Evolutionary conservation across 2,888 invertebrate genomes (phyloP), one percentile per base, ranked within the genome.

Genomic region (Melanostoma scalare): DNA sequence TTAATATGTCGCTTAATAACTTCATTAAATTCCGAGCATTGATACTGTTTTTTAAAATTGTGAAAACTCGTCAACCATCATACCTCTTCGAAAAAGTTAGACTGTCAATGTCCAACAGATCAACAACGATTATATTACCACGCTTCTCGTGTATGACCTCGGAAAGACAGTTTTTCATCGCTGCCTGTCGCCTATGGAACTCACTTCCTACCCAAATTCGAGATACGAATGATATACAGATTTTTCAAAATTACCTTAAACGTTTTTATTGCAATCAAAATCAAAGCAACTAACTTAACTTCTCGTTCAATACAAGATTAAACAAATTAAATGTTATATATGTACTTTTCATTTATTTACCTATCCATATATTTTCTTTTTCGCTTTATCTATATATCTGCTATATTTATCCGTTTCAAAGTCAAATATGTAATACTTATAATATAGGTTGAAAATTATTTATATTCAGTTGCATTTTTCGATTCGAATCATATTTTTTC

Each of bases 11-110:
- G 4, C n/a, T 48, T 48, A 20, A 48, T 30, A 4, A 4, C n/a
- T 48, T 30, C 30, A 30, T 48, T n/a, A 48, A 48, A 30, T 48
- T 48, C 48, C 20, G 48, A 48, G n/a, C 48, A 4, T 30, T 48
- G 20, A 30, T 30, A 4, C 6, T 48, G 6, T 9, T 40, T 6
- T 48, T 48, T 48, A 48, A 48, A 48, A 48, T 48, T 4, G 6
- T 48, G n/a, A 10, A 30, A 48, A 10, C 20, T n/a, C 48, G 20
- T 48, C 4, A 30, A 48, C 48, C 48, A 40, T 9, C 6, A 6
- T 40, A 40, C 40, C 40, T 40, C 40, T 40, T 6, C 9, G 40
- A 40, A 40, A 40, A 40, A 40, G 40, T 40, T 1, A 6, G 40
- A 40, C 9, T 40, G 9, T 40, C 40, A 9, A 40, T 40, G 9